Base-by-base conservation (phyloP, 2,888 invertebrate genomes). In the Strigamia maritima region DNA sequence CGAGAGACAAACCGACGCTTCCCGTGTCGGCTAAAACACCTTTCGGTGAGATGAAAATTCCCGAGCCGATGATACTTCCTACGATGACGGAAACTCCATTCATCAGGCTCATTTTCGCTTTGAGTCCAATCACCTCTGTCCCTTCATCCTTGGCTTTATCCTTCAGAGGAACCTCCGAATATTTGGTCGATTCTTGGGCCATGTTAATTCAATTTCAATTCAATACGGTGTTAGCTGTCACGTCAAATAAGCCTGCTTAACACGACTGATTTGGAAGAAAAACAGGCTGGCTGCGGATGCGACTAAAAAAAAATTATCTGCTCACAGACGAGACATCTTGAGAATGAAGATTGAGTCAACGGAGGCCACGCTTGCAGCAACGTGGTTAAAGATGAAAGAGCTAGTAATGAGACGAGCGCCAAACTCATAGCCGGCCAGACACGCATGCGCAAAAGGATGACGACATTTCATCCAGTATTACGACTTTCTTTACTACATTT, bases 1-100 rank as follows among this genome's bases (percentile, higher is more conserved):
- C 83, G n/a, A 89, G 83, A 0, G 88, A 87, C 10, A 87, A 80
- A 6, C 88, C 88, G 0, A 88, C 87, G 80, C 87, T 87, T 10
- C 87, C 87, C 0, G 84, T 83, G 24, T 84, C 82, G 77, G 82
- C 82, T 44, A 87, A 81, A 2, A 87, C 86, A 0, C 86, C 86
- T 40, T 75, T 84, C 0, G 87, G 87, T 44, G 85, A 85, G 28
- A 87, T 85, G 82, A 87, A 87, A 38, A 87, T 87, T 3, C 87
- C 87, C 2, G 86, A 86, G 1, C 87, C 87, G 79, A 87, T 87
- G 80, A 87, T 86, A 77, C 84, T 85, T 19, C 87, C 87, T 1
- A 87, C 86, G 60, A 87, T 87, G 22, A 87, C 85, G 0, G 86
- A 85, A 19, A 86, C 81, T 19, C 86, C 86, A 81, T 86, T 86